Conservation (phyloP, 2,113 vertebrate genomes). For the Copsychus sechellarum region DNA sequence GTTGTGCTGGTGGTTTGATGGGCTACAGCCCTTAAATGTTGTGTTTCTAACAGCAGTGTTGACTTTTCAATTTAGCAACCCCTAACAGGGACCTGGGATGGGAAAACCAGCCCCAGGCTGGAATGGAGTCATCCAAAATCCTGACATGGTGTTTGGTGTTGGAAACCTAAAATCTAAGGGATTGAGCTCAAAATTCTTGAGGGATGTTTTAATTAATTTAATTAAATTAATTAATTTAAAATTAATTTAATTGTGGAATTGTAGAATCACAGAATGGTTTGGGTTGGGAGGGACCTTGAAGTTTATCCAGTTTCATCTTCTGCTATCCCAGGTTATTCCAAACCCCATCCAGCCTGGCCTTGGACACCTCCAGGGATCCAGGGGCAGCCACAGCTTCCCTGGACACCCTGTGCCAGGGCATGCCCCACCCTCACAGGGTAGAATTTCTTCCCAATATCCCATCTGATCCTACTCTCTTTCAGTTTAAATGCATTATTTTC, state of each 20-base stretch:
- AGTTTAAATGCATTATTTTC: background rate
- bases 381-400: background rate
- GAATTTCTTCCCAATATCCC: background rate
- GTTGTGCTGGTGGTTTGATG: background rate
- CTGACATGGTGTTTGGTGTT: background rate
- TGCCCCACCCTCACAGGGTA: fast-evolving
- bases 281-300: background rate
- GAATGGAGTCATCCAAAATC: background rate
- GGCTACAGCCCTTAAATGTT: background rate
- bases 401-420: background rate
- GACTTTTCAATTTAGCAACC: background rate
- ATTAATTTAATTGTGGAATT: background rate
- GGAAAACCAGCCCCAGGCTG: background rate
- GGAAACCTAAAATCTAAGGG: background rate
- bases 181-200: background rate
- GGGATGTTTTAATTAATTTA: background rate
- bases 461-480: background rate
- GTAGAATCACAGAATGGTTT: background rate
- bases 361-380: background rate
- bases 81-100: background rate
- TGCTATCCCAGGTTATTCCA: fast-evolving
- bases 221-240: too few species aligned
- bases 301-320: background rate
- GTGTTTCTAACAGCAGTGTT: background rate
- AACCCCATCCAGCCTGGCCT: fast-evolving